phyloP scores from a whole-genome alignment of 1,140 invertebrate species.

The Eumaeus atala region DNA sequence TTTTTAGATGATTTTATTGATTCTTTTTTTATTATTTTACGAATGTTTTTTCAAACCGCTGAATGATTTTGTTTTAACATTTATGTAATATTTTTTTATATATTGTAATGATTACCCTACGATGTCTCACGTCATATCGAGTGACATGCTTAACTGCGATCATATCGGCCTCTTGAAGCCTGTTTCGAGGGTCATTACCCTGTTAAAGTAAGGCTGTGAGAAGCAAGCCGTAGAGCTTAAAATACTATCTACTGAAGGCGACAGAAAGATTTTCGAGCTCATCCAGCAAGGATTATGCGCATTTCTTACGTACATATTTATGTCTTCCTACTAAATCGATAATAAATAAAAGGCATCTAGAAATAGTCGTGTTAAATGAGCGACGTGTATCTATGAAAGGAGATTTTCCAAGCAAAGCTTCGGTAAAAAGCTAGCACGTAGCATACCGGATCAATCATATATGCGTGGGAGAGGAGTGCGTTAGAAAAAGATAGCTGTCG shows the following conservation, averaged over 20 bases:
- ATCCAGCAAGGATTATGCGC: no score
- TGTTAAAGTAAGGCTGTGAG: constrained; percentile 1
- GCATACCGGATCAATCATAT: constrained; percentile 11
- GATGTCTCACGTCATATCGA: neutral
- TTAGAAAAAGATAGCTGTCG: constrained; percentile 17
- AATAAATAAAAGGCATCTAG: no score
- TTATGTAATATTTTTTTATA: no score
- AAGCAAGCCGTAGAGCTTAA: neutral
- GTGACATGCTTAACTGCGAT: constrained; percentile 6
- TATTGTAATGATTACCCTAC: neutral
- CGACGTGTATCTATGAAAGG: neutral
- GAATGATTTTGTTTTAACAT: no score
- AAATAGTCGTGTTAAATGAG: no score
- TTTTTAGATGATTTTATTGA: no score
- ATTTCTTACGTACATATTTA: no score
- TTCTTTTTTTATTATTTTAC: no score
- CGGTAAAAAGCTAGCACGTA: constrained; percentile 7
- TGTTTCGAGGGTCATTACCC: constrained; percentile 9
- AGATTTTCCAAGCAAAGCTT: constrained; percentile 1
- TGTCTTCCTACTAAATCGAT: no score
- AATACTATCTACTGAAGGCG: neutral
- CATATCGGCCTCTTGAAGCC: constrained; percentile 4
- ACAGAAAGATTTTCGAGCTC: no score
- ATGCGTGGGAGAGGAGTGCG: constrained; percentile 22
- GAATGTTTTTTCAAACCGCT: no score